Conservation (phyloP, 1,140 invertebrate genomes). For the Brachionus sp. region DNA sequence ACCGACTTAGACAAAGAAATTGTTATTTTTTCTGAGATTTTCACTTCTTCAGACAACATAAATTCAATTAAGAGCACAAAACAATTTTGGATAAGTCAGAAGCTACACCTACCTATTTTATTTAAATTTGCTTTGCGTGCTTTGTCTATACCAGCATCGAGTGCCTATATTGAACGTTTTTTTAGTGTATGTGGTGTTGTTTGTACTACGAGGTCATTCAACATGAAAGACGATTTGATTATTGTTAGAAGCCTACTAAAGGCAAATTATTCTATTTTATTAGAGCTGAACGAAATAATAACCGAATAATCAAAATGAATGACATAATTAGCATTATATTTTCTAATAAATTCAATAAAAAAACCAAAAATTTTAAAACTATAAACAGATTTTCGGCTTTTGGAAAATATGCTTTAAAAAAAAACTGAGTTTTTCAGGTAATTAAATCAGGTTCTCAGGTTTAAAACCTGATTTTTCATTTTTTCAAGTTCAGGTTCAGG, state of each 20-base stretch:
- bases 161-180: too few species aligned
- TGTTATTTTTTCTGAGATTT: neutral
- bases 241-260: neutral
- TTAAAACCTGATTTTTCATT: neutral
- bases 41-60: neutral
- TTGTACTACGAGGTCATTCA: neutral
- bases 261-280: neutral
- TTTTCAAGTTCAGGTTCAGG: neutral
- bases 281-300: neutral
- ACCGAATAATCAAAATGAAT: neutral
- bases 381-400: neutral
- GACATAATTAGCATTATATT: neutral
- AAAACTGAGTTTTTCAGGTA: neutral
- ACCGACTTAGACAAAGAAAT: neutral
- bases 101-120: too few species aligned
- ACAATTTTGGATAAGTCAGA: neutral
- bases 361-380: neutral
- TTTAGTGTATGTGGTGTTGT: neutral
- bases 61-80: neutral
- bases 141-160: too few species aligned
- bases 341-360: neutral
- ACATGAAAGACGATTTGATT: neutral
- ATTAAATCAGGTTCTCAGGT: neutral
- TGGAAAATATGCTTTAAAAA: neutral
- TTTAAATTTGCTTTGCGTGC: too few species aligned